These are phyloP conservation scores for Hippasteria phrygiana DNA, from an alignment of 53 echinoderm and acorn worm species.

Conservation along the genomic window DNA sequence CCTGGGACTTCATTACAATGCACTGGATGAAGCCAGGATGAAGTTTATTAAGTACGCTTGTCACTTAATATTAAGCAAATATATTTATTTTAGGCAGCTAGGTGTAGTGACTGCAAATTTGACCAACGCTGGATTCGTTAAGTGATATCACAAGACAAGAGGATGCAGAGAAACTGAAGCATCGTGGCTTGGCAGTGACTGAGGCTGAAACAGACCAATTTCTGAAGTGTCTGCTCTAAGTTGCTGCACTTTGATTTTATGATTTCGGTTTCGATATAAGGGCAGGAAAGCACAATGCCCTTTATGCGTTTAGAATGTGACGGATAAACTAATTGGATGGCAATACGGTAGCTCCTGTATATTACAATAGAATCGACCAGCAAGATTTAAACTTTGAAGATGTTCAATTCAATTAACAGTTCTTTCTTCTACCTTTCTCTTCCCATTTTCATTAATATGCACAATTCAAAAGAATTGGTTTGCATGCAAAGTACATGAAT, in stretches of 20 bases:
- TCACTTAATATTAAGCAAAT: constrained; percentile 62
- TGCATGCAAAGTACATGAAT: no score
- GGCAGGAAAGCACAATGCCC: neutral
- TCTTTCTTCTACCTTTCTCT: no score
- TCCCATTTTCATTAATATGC: no score
- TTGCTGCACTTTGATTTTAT: constrained; percentile 20
- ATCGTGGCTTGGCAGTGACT: neutral
- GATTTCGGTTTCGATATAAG: neutral
- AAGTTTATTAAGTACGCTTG: constrained; percentile 48
- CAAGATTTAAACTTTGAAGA: no score
- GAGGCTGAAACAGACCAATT: constrained; percentile 13
- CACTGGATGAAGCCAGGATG: neutral
- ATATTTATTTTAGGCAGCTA: constrained; percentile 20
- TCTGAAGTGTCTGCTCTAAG: constrained; percentile 10
- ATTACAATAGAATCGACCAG: no score
- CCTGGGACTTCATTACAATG: constrained; percentile 15
- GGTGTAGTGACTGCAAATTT: neutral
- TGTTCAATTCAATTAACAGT: no score
- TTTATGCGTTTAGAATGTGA: neutral
- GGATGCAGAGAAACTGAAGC: no score
- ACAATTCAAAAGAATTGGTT: no score
- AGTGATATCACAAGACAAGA: neutral
- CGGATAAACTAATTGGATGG: no score
- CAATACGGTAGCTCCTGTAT: no score
- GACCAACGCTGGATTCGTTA: constrained; percentile 14